Conservation (phyloP, 2,797 vertebrate genomes). For the Pelobates cultripes region DNA sequence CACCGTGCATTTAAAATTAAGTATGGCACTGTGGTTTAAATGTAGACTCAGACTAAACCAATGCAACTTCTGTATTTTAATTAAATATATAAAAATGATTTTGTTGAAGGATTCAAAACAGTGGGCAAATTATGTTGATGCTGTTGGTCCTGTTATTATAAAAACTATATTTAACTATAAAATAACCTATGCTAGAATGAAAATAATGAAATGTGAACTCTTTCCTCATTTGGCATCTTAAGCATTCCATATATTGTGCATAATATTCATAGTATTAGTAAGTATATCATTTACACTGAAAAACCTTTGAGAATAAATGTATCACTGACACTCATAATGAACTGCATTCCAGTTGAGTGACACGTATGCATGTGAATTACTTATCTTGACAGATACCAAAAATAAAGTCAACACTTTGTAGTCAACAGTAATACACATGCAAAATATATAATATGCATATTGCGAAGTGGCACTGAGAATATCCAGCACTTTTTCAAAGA, state of each 20-base stretch:
- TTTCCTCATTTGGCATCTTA: neutral
- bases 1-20: too few species aligned
- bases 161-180: too few species aligned
- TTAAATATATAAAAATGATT: too few species aligned
- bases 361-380: slow-evolving; percentile 47
- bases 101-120: too few species aligned
- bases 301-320: neutral
- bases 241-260: neutral
- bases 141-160: too few species aligned
- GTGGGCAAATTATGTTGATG: too few species aligned
- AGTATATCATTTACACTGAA: neutral
- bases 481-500: neutral
- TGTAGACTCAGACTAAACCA: too few species aligned
- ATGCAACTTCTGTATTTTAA: too few species aligned
- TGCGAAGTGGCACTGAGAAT: neutral
- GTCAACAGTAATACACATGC: slow-evolving; percentile 24
- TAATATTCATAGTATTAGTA: neutral
- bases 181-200: too few species aligned
- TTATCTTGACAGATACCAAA: slow-evolving; percentile 55
- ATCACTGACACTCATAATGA: slow-evolving; percentile 40
- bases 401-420: slow-evolving; percentile 50
- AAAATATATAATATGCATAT: slow-evolving; percentile 3
- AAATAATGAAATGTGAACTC: neutral
- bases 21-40: too few species aligned
- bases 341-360: slow-evolving; percentile 52